Evolutionary conservation across 2,113 vertebrate species (phyloP).

Genomic region (Melanotaenia duboulayi): DNA sequence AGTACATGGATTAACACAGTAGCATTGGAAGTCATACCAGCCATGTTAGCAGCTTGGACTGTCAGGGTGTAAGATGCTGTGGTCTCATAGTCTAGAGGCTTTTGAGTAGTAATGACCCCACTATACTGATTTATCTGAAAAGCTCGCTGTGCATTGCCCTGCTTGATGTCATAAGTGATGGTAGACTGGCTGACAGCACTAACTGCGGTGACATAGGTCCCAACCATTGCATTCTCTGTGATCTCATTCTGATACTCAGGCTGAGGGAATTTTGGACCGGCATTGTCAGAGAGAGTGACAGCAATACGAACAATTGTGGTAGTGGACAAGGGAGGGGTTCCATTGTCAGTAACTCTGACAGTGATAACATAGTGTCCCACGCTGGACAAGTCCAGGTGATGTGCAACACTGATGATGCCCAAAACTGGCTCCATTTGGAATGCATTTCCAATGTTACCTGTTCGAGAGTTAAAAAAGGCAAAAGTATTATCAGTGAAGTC

Average conservation of each 20-base stretch:
- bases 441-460: conserved; percentile 92
- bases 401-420: conserved; percentile 91
- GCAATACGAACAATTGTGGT: conserved; percentile 91
- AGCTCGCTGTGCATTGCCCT: conserved; percentile 85
- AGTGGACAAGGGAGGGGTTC: conserved; percentile 89
- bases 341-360: conserved; percentile 90
- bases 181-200: conserved; percentile 94
- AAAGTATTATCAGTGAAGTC: not conserved
- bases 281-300: conserved; percentile 93
- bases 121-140: conserved; percentile 96
- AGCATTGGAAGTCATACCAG: conserved; percentile 92
- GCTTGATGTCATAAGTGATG: conserved; percentile 91
- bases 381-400: conserved; percentile 90
- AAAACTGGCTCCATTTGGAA: conserved; percentile 94
- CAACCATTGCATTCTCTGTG: conserved; percentile 89
- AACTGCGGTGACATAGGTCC: conserved; percentile 90
- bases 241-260: conserved; percentile 93
- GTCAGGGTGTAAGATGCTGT: conserved; percentile 86
- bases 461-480: conserved; percentile 42
- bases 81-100: conserved; percentile 88
- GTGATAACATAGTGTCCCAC: conserved; percentile 94
- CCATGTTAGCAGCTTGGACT: conserved; percentile 96
- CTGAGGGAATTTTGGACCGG: conserved; percentile 91
- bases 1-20: conserved; percentile 89
- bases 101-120: conserved; percentile 92